Conservation (phyloP, 1,140 invertebrate genomes). For the Drosophila rhopaloa region DNA sequence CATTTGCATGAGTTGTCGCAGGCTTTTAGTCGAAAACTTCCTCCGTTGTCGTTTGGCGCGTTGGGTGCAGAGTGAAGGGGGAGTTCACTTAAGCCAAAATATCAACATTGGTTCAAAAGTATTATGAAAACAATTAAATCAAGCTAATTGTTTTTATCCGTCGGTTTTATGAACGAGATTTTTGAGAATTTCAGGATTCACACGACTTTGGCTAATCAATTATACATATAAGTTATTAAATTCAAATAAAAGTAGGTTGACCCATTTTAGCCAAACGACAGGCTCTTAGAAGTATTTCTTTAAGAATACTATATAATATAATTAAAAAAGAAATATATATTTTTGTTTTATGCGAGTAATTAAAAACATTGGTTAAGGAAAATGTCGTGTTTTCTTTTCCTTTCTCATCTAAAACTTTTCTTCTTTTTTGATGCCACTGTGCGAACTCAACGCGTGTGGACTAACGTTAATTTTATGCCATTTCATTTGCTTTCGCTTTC, state of each 20-base stretch:
- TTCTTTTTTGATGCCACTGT: constrained; percentile 35
- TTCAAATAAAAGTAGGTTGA: background rate
- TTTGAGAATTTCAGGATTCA: background rate
- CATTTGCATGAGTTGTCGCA: constrained; percentile 81
- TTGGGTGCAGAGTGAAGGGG: constrained; percentile 4
- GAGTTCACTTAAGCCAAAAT: constrained; percentile 46
- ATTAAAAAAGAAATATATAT: background rate
- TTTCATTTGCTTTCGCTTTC: constrained; percentile 62
- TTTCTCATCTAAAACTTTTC: too few species aligned
- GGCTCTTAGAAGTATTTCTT: background rate
- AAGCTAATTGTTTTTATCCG: constrained; percentile 12
- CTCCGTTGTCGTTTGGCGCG: constrained; percentile 40
- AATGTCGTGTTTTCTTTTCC: too few species aligned
- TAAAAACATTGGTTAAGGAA: too few species aligned
- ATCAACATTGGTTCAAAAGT: constrained; percentile 53
- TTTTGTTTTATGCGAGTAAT: background rate
- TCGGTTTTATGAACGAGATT: background rate
- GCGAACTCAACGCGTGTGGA: constrained; percentile 33
- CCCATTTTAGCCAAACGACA: background rate
- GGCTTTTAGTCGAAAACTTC: constrained; percentile 74
- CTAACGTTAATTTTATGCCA: constrained; percentile 77
- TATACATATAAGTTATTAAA: background rate
- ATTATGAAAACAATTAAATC: constrained; percentile 34
- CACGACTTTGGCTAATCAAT: background rate
- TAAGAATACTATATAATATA: background rate